Percentiles rank a stretch among this genome's conserved stretches.
phyloP scores from a whole-genome alignment of 2,113 vertebrate genomes.

The Poicephalus meyeri region DNA sequence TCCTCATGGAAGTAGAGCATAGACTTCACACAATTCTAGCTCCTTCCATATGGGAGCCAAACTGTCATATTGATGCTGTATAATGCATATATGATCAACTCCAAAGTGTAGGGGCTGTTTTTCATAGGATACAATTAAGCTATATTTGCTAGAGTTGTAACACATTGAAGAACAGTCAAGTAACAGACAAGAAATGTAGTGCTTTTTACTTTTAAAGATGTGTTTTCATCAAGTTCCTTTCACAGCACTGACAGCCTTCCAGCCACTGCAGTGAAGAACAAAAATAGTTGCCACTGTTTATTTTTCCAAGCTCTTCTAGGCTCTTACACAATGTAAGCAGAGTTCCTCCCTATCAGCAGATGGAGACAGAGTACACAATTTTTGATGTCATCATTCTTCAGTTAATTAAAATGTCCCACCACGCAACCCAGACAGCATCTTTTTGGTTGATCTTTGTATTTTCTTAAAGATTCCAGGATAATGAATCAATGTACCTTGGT shows the following conservation, averaged over 20 bases:
- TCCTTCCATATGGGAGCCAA: neutral
- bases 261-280: neutral
- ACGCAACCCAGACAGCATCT: neutral
- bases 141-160: neutral
- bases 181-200: neutral
- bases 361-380: slow-evolving; percentile 62
- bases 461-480: neutral
- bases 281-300: neutral
- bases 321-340: neutral
- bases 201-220: neutral
- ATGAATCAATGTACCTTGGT: neutral
- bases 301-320: neutral
- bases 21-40: neutral
- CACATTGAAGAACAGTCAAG: neutral
- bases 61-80: neutral
- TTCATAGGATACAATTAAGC: neutral
- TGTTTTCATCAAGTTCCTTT: neutral
- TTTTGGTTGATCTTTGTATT: neutral
- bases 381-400: slow-evolving; percentile 13
- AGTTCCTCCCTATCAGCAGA: slow-evolving; percentile 54
- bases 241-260: neutral
- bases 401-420: neutral
- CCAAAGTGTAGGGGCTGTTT: neutral
- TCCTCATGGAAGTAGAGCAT: neutral
- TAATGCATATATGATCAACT: neutral